These are phyloP conservation scores for Mayetiola destructor DNA, from an alignment of 2,888 invertebrate species.

Conservation along the genomic window DNA sequence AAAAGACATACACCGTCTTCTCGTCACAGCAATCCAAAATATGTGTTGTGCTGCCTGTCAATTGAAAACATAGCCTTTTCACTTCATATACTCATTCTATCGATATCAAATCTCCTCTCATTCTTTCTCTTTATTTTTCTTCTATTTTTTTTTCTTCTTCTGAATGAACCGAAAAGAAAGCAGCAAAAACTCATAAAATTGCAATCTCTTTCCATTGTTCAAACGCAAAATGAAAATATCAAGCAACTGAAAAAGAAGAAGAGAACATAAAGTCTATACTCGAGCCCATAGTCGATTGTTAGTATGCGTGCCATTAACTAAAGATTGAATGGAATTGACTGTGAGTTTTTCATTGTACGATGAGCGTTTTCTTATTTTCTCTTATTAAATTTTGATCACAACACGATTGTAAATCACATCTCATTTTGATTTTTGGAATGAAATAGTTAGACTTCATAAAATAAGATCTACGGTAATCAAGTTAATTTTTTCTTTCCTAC, in stretches of 20 bases:
- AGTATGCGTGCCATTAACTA: not conserved
- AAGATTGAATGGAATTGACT: not conserved
- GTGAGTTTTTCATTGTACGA: not conserved
- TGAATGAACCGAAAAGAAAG: slow-evolving; percentile 8
- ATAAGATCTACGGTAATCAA: slow-evolving; percentile 10
- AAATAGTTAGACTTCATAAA: slow-evolving; percentile 1
- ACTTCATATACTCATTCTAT: too few relatives aligned
- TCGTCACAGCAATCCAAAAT: too few relatives aligned
- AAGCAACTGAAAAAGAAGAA: not conserved
- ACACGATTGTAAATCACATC: slow-evolving; percentile 12
- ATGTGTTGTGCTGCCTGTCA: not conserved
- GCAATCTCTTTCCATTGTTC: not conserved
- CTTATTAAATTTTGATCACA: slow-evolving; percentile 7
- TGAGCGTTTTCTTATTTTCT: not conserved
- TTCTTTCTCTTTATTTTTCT: too few relatives aligned
- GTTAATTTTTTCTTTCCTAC: too few relatives aligned
- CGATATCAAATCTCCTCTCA: too few relatives aligned
- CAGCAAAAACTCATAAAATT: slow-evolving; percentile 11
- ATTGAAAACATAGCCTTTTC: not conserved
- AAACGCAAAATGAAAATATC: not conserved
- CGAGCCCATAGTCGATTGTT: not conserved
- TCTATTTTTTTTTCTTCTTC: not conserved
- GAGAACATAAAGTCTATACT: not conserved
- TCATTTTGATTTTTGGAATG: slow-evolving; percentile 5
- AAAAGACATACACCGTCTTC: slow-evolving; percentile 1